A percentile compares a stretch with the other conserved stretches of the same genome.
These are phyloP conservation scores for Drosophila planitibia DNA, from an alignment of 2,888 invertebrate species.

Conservation along the genomic window DNA sequence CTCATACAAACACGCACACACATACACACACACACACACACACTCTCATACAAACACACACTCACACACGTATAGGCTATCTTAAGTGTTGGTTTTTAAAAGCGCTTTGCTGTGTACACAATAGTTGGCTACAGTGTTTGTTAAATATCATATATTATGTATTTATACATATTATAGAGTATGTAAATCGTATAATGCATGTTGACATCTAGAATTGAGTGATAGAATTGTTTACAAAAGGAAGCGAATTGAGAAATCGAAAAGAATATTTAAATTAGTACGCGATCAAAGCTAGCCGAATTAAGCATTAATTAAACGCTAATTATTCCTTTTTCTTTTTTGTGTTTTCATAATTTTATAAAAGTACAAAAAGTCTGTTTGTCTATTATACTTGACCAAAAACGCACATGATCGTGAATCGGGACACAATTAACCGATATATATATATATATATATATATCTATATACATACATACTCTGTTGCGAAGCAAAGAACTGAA, in stretches of 20 bases:
- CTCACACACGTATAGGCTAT: constrained; percentile 23
- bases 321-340: constrained; percentile 24
- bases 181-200: constrained; percentile 62
- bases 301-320: constrained; percentile 61
- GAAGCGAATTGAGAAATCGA: constrained; percentile 24
- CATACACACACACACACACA: background rate
- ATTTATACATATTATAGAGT: constrained; percentile 56
- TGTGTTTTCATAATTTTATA: constrained; percentile 59
- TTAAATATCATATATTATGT: constrained; percentile 47
- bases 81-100: constrained; percentile 47
- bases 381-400: constrained; percentile 25
- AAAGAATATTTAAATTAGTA: constrained; percentile 18
- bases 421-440: constrained; percentile 53
- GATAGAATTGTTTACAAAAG: constrained; percentile 55
- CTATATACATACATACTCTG: constrained; percentile 39
- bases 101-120: constrained; percentile 57
- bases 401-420: constrained; percentile 37
- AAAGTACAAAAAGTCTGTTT: constrained; percentile 76
- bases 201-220: constrained; percentile 76
- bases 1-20: background rate
- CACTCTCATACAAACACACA: constrained; percentile 1
- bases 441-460: constrained; percentile 42
- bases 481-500: constrained; percentile 47
- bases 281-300: constrained; percentile 57
- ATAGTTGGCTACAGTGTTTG: constrained; percentile 53